Percentiles rank a stretch among this genome's conserved stretches.
Evolutionary conservation across 2,888 invertebrate genomes (phyloP).

Genomic region (Spatulosminthurus flaviceps): DNA sequence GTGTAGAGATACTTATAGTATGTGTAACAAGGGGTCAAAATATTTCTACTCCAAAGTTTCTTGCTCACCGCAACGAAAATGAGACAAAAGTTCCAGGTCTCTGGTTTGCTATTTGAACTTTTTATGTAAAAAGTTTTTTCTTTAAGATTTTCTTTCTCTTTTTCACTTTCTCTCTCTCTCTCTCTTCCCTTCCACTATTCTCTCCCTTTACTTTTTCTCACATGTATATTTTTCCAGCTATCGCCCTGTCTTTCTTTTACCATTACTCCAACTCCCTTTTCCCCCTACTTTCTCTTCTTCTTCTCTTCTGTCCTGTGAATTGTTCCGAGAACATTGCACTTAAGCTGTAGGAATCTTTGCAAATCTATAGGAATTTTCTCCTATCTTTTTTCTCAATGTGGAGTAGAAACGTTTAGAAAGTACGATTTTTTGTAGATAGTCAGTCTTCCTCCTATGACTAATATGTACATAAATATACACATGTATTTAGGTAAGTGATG

Average conservation of each 20-base stretch:
- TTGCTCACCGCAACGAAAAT: conserved; percentile 29
- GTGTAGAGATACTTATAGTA: too few relatives aligned
- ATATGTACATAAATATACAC: too few relatives aligned
- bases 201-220: background rate
- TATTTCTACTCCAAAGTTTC: conserved; percentile 39
- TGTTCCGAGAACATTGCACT: background rate
- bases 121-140: conserved; percentile 51
- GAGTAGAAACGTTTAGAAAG: too few relatives aligned
- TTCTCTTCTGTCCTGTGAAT: background rate
- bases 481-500: too few relatives aligned
- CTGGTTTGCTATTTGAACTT: conserved; percentile 47
- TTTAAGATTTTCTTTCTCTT: conserved; percentile 26
- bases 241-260: conserved; percentile 23
- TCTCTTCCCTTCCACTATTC: background rate
- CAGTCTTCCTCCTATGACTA: too few relatives aligned
- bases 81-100: conserved; percentile 39
- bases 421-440: too few relatives aligned
- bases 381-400: too few relatives aligned
- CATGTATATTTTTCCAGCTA: background rate
- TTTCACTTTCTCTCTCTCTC: too few relatives aligned
- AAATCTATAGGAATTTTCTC: too few relatives aligned
- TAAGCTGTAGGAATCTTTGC: too few relatives aligned
- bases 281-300: background rate
- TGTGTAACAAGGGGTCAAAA: conserved; percentile 37
- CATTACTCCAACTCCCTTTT: background rate